Conservation (phyloP, 2,888 invertebrate species). For the Noctua fimbriata region DNA sequence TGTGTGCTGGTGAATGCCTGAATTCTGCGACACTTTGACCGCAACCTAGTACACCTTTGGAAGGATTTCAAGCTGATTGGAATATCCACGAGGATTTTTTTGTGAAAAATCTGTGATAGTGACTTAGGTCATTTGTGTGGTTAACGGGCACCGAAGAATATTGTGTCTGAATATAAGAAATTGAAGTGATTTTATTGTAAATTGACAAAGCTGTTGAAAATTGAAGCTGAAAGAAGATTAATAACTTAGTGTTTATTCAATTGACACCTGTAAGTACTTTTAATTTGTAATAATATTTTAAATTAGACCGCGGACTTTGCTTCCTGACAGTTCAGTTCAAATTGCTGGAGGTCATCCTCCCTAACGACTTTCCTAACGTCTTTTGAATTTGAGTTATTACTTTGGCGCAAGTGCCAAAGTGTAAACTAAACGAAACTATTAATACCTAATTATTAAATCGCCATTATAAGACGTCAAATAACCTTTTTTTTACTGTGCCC, state of each 20-base stretch:
- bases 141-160: slow-evolving; percentile 60
- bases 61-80: slow-evolving; percentile 70
- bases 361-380: slow-evolving; percentile 17
- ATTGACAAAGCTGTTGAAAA: slow-evolving; percentile 63
- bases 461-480: background rate
- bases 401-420: background rate
- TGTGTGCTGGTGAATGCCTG: slow-evolving; percentile 81
- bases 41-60: slow-evolving; percentile 78
- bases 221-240: slow-evolving; percentile 56
- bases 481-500: background rate
- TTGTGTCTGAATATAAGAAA: slow-evolving; percentile 66
- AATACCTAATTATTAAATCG: background rate
- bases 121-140: slow-evolving; percentile 70
- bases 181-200: slow-evolving; percentile 64
- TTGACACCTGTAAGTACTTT: slow-evolving; percentile 58
- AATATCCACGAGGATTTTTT: slow-evolving; percentile 64
- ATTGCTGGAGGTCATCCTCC: slow-evolving; percentile 20
- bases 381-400: slow-evolving; percentile 7
- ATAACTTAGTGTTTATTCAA: slow-evolving; percentile 33
- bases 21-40: slow-evolving; percentile 78
- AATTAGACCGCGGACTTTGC: background rate
- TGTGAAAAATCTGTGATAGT: slow-evolving; percentile 81
- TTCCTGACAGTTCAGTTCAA: slow-evolving; percentile 4
- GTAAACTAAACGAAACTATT: background rate
- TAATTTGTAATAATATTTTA: slow-evolving; percentile 9